Evolutionary conservation across 2,888 invertebrate species (phyloP).

Genomic region (Andrena bucephala): DNA sequence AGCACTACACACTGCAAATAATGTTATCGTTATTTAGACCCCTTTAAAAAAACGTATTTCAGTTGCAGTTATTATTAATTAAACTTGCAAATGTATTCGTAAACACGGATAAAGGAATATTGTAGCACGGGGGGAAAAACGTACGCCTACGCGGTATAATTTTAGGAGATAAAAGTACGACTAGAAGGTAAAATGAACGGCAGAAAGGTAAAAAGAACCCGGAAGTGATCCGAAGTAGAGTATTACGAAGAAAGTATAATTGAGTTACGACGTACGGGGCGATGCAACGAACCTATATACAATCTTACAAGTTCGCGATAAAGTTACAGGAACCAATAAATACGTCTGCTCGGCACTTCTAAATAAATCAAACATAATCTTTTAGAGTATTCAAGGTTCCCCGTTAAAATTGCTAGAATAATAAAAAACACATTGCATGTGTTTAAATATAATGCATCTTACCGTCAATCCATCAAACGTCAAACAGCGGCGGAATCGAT

Average conservation of each 20-base stretch:
- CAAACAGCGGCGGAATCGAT: neutral
- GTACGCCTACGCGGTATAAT: neutral
- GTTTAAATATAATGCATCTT: constrained; percentile 15
- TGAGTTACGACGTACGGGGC: constrained; percentile 38
- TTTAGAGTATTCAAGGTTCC: neutral
- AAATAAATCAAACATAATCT: neutral
- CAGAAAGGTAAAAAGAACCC: constrained; percentile 3
- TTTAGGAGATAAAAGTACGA: neutral
- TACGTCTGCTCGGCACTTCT: neutral
- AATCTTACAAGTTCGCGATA: constrained; percentile 42
- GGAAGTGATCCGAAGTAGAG: constrained; percentile 47
- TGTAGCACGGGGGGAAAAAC: neutral
- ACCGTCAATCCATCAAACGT: constrained; percentile 37
- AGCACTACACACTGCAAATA: too few species aligned
- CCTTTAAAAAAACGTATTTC: too few species aligned
- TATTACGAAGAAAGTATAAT: constrained; percentile 66
- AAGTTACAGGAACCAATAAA: neutral
- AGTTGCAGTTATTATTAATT: neutral
- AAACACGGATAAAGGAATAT: neutral
- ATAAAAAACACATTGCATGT: neutral
- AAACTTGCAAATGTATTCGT: neutral
- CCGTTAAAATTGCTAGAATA: neutral
- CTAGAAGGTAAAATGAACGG: neutral
- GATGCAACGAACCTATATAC: constrained; percentile 52
- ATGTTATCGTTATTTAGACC: too few species aligned